These are phyloP conservation scores for Didymodactylos carnosus DNA, from an alignment of 2,888 invertebrate species.

Conservation along the genomic window DNA sequence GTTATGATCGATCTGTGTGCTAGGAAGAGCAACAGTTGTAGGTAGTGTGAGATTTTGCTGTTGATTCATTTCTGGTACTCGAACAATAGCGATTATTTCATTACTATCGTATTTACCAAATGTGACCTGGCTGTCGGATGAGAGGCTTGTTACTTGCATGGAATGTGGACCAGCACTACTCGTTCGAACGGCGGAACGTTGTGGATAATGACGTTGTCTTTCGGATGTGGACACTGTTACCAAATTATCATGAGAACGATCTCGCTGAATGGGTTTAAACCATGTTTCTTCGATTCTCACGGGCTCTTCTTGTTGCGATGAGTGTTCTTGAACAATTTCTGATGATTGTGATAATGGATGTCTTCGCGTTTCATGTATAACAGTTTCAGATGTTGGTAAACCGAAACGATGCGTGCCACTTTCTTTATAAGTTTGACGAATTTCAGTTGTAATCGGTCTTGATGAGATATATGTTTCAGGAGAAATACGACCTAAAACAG, in stretches of 20 bases:
- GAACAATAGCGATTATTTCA: constrained; percentile 10
- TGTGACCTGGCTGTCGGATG: not conserved
- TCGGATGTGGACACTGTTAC: no score
- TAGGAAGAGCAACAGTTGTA: no score
- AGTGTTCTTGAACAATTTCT: not conserved
- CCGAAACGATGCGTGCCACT: not conserved
- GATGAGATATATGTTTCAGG: not conserved
- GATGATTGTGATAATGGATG: not conserved
- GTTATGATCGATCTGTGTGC: no score
- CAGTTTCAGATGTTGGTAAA: not conserved
- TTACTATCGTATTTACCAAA: constrained; percentile 9
- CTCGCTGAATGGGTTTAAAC: not conserved
- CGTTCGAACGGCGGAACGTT: not conserved
- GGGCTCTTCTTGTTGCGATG: not conserved
- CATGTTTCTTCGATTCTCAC: not conserved
- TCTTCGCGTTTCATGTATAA: no score
- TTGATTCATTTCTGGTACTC: constrained; percentile 7
- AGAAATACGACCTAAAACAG: not conserved
- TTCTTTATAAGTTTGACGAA: not conserved
- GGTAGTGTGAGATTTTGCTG: no score
- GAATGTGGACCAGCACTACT: not conserved
- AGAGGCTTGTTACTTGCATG: not conserved
- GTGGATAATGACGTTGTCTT: no score
- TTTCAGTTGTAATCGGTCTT: not conserved
- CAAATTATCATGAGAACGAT: not conserved